Evolutionary conservation across 2,888 invertebrate species (phyloP).

Genomic region (Tanytarsus gracilentus): DNA sequence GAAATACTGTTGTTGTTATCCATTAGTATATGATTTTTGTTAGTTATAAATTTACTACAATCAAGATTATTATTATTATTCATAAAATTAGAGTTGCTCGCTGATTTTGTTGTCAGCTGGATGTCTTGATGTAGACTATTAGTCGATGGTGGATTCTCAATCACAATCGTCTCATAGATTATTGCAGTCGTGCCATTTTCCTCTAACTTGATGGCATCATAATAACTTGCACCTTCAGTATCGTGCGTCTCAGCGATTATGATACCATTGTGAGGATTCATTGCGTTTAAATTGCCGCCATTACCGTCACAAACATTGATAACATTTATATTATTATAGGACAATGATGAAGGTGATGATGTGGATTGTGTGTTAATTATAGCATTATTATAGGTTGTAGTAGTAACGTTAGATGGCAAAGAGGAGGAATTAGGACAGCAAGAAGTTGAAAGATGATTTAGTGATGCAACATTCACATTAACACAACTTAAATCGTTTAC

Average conservation of each 20-base stretch:
- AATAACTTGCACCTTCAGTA: neutral
- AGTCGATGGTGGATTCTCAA: conserved; percentile 8
- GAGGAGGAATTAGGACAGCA: conserved; percentile 10
- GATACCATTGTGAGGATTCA: conserved; percentile 10
- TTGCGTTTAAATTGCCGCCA: neutral
- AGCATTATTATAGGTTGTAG: conserved; percentile 12
- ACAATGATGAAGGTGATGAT: too few species aligned
- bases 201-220: conserved; percentile 17
- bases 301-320: conserved; percentile 21
- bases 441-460: conserved; percentile 18
- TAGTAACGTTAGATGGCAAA: conserved; percentile 20
- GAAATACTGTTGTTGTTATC: neutral
- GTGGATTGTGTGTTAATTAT: conserved; percentile 17
- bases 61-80: conserved; percentile 1
- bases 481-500: conserved; percentile 13
- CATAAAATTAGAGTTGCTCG: neutral
- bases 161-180: conserved; percentile 21
- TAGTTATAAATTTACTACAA: conserved; percentile 2
- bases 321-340: conserved; percentile 18
- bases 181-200: conserved; percentile 10
- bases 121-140: too few species aligned
- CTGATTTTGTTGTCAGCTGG: neutral
- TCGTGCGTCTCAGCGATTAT: conserved; percentile 7
- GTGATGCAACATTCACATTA: conserved; percentile 12
- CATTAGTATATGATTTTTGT: conserved; percentile 5